Base-by-base conservation (phyloP, 1,140 invertebrate species). In the Atopsyche davidsoni region DNA sequence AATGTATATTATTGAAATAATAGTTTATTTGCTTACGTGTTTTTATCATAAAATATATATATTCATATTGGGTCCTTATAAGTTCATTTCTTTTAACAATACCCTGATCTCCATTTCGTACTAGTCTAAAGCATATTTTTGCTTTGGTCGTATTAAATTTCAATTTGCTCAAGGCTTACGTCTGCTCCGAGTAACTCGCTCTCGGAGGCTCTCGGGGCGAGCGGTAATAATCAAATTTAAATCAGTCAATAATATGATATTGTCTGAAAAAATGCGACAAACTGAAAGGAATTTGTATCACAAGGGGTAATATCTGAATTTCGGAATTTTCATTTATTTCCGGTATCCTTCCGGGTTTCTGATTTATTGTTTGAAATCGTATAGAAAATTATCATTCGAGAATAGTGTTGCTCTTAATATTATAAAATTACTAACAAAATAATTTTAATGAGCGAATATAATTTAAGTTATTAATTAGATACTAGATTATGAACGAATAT, bases 111-210 rank as follows among this genome's bases (percentile, higher is more conserved):
- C 17, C 35, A 36, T 36, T 36, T 17, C 6, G 35, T n/a, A 7
- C 35, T 4, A 7, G 35, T 4, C n/a, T 31, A 31, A 31, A 9
- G 25, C 25, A 31, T 31, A 9, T 7, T 36, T 36, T 36, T 36
- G n/a, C n/a, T 13, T 36, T 4, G 35, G 35, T 17, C n/a, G 24
- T 48, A 40, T 48, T 25, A 48, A 48, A 48, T 48, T 48, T 39
- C 46, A 19, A 48, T 48, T 48, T 48, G 17, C 22, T 11, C 16
- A 24, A 11, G 25, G n/a, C n/a, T n/a, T n/a, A n/a, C n/a, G n/a
- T n/a, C n/a, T n/a, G n/a, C n/a, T n/a, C n/a, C n/a, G n/a, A n/a
- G n/a, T n/a, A n/a, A n/a, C n/a, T n/a, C n/a, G n/a, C n/a, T n/a
- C n/a, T n/a, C n/a, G n/a, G n/a, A n/a, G n/a, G n/a, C n/a, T n/a